Percentiles rank a stretch among this genome's conserved stretches.
These are phyloP conservation scores for Panagrolaimus sp. DNA, from an alignment of 1,140 invertebrate species.

Conservation along the genomic window DNA sequence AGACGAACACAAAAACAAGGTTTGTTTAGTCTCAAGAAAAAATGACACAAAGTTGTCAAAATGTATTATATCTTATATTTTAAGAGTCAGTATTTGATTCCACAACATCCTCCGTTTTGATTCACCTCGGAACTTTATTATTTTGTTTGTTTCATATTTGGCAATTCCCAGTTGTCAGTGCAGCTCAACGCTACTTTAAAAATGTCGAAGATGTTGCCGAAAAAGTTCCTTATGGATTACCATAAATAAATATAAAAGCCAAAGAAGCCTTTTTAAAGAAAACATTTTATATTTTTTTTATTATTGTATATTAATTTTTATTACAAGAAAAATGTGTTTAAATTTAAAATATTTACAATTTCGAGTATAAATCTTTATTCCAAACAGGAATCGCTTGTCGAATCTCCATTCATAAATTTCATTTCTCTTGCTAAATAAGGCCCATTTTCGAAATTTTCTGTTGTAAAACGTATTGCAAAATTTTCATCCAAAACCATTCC, in stretches of 20 bases:
- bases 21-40: neutral
- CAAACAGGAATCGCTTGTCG: constrained; percentile 28
- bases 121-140: constrained; percentile 11
- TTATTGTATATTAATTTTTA: no score
- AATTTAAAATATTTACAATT: constrained; percentile 13
- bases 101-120: constrained; percentile 3
- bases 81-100: constrained; percentile 14
- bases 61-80: neutral
- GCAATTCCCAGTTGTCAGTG: constrained; percentile 17
- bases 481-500: constrained; percentile 39
- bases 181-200: constrained; percentile 13
- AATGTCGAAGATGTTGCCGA: constrained; percentile 17
- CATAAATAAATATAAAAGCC: neutral
- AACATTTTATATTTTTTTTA: no score
- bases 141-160: constrained; percentile 20
- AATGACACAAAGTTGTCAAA: neutral
- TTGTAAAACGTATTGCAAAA: constrained; percentile 25
- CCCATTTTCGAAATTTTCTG: constrained; percentile 21
- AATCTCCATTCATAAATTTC: constrained; percentile 46
- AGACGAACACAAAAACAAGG: constrained; percentile 16
- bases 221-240: constrained; percentile 17
- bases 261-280: no score
- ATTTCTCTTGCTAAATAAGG: constrained; percentile 46
- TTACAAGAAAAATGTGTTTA: neutral
- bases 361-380: constrained; percentile 17